Evolutionary conservation across 2,888 invertebrate species (phyloP).

Genomic region (Drosophila birchii): DNA sequence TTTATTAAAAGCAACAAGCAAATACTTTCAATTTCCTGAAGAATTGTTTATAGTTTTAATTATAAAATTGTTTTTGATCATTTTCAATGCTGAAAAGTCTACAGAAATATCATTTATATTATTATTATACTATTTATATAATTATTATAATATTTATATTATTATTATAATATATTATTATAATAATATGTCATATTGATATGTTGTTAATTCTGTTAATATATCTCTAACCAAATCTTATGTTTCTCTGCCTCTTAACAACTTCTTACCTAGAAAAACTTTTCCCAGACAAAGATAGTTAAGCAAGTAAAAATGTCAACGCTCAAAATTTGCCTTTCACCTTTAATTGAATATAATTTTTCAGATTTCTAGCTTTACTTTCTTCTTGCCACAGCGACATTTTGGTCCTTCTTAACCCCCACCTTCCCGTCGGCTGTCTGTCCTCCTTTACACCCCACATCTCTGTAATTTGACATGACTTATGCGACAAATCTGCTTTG

Average conservation of each 20-base stretch:
- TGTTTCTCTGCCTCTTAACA: background rate
- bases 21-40: background rate
- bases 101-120: too few species aligned
- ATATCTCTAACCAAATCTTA: background rate
- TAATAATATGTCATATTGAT: background rate
- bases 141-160: too few species aligned
- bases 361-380: conserved; percentile 51
- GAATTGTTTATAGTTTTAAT: background rate
- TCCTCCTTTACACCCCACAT: conserved; percentile 21
- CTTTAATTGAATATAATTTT: conserved; percentile 79
- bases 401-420: conserved; percentile 6
- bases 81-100: too few species aligned
- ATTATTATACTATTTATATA: too few species aligned
- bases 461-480: conserved; percentile 77
- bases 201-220: background rate
- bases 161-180: too few species aligned
- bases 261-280: background rate
- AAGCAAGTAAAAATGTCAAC: conserved; percentile 37
- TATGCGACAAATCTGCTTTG: conserved; percentile 80
- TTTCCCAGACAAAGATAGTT: background rate
- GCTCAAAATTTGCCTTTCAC: conserved; percentile 45
- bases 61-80: too few species aligned
- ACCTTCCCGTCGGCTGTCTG: conserved; percentile 9
- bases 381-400: conserved; percentile 5
- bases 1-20: too few species aligned